Conservation (phyloP, 2,797 vertebrate genomes). For the Crotalus adamanteus region DNA sequence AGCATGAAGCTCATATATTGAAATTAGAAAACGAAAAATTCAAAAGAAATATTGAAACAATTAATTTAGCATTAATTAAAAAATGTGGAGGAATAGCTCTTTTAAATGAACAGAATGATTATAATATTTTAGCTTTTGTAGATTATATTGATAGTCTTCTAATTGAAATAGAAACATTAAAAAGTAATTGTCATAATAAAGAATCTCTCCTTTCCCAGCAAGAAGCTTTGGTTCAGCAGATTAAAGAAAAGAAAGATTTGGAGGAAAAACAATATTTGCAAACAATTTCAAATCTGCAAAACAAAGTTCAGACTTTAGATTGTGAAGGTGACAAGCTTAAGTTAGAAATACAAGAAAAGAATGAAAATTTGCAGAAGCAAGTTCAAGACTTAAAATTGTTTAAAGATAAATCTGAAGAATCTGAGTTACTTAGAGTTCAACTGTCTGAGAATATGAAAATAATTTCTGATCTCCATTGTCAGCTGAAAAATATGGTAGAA, state of each 20-base stretch:
- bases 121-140: slow-evolving; percentile 64
- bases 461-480: slow-evolving; percentile 67
- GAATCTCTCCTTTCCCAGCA: slow-evolving; percentile 69
- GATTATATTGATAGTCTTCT: slow-evolving; percentile 66
- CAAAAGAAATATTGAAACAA: slow-evolving; percentile 72
- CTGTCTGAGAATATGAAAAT: slow-evolving; percentile 72
- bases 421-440: slow-evolving; percentile 67
- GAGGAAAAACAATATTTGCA: slow-evolving; percentile 69
- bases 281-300: slow-evolving; percentile 69
- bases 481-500: slow-evolving; percentile 59
- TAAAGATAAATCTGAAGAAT: slow-evolving; percentile 70
- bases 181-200: slow-evolving; percentile 64
- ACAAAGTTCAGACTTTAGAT: slow-evolving; percentile 61
- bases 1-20: slow-evolving; percentile 49
- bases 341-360: slow-evolving; percentile 66
- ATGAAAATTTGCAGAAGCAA: slow-evolving; percentile 63
- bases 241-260: slow-evolving; percentile 64
- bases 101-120: slow-evolving; percentile 65
- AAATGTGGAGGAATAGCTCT: slow-evolving; percentile 66
- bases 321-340: slow-evolving; percentile 51
- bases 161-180: slow-evolving; percentile 71
- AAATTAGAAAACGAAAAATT: slow-evolving; percentile 71
- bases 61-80: slow-evolving; percentile 47
- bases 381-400: slow-evolving; percentile 66
- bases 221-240: slow-evolving; percentile 71